Percentiles rank a stretch among this genome's conserved stretches.
phyloP scores from a whole-genome alignment of 1,140 invertebrate genomes.

The Heliconius melpomene region DNA sequence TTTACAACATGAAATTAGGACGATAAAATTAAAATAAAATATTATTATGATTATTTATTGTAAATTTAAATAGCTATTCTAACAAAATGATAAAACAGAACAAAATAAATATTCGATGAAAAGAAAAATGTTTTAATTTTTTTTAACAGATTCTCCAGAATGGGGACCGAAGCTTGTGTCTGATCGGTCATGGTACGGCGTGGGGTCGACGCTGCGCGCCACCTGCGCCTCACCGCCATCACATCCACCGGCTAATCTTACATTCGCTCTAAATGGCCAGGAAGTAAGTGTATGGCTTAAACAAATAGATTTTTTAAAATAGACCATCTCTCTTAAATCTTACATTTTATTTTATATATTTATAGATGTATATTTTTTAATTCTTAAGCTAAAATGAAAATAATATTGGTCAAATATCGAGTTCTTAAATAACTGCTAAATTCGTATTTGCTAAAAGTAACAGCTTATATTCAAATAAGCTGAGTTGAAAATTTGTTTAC shows the following conservation, averaged over 20 bases:
- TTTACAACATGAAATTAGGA: conserved; percentile 23
- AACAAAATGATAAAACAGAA: too few species aligned
- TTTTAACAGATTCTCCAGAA: conserved; percentile 68
- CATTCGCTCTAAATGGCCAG: conserved; percentile 82
- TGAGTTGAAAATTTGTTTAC: too few species aligned
- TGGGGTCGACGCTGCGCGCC: conserved; percentile 78
- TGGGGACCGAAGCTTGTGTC: conserved; percentile 77
- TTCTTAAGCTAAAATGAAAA: too few species aligned
- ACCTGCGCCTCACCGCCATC: conserved; percentile 80
- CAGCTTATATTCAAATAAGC: too few species aligned
- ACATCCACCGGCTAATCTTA: conserved; percentile 80
- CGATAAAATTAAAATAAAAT: not conserved
- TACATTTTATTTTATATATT: not conserved
- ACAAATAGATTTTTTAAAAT: too few species aligned
- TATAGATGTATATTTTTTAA: too few species aligned
- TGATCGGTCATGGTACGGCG: conserved; percentile 77
- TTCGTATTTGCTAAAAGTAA: too few species aligned
- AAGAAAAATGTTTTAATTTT: too few species aligned
- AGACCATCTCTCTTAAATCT: not conserved
- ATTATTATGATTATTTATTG: too few species aligned
- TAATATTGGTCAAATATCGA: too few species aligned
- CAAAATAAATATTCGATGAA: too few species aligned
- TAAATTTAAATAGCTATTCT: not conserved
- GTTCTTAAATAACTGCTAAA: too few species aligned
- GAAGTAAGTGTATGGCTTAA: conserved; percentile 63